A percentile compares a stretch with the other conserved stretches of the same genome.
Evolutionary conservation across 1,140 invertebrate species (phyloP).

Genomic region (Drosophila suzukii): DNA sequence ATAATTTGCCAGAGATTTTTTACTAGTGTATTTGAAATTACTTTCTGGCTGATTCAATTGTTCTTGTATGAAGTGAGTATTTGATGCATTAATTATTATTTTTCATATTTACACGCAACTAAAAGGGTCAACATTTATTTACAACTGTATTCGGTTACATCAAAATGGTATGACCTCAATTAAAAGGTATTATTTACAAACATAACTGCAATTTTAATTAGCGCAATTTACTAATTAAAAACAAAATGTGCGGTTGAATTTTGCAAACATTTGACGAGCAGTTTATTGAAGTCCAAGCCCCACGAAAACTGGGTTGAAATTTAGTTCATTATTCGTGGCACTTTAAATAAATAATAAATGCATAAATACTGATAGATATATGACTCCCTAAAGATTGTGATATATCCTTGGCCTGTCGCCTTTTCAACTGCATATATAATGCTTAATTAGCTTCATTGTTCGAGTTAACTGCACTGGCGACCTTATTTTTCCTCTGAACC

Average conservation of each 20-base stretch:
- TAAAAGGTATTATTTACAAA: conserved; percentile 53
- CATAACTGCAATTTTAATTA: conserved; percentile 34
- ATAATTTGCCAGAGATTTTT: conserved; percentile 16
- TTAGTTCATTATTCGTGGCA: conserved; percentile 7
- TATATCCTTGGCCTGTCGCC: conserved; percentile 28
- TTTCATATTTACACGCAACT: conserved; percentile 41
- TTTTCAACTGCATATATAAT: conserved; percentile 63
- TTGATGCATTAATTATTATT: conserved; percentile 32
- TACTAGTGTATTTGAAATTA: conserved; percentile 17
- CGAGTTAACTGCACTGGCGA: conserved; percentile 62
- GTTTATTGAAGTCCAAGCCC: conserved; percentile 7
- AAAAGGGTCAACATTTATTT: conserved; percentile 28
- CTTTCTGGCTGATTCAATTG: conserved; percentile 27
- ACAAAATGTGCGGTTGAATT: conserved; percentile 18
- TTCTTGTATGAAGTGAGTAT: conserved; percentile 12
- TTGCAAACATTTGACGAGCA: conserved; percentile 11
- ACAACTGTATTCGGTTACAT: conserved; percentile 17
- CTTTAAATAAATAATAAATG: conserved; percentile 30
- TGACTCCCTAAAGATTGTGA: conserved; percentile 27
- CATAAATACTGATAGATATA: conserved; percentile 17
- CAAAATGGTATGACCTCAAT: conserved; percentile 5
- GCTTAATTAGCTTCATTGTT: conserved; percentile 80
- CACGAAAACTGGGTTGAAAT: not conserved
- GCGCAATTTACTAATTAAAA: conserved; percentile 44
- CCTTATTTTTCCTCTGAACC: conserved; percentile 31